Percentiles rank a stretch among this genome's conserved stretches.
phyloP scores from a whole-genome alignment of 35 echinoderm and acorn worm species.

The Acanthaster planci region DNA sequence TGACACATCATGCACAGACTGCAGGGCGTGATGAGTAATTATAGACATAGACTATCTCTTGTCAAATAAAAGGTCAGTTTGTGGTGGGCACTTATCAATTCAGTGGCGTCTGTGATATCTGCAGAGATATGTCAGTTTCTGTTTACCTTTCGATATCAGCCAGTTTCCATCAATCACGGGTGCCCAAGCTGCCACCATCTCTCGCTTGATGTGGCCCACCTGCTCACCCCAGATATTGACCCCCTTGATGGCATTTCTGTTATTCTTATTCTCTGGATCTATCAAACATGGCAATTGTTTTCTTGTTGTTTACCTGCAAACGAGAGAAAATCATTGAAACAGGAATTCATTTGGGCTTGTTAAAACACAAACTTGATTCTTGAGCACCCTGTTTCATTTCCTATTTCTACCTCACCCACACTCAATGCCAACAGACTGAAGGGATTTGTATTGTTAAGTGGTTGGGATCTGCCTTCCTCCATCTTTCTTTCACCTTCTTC shows the following conservation, averaged over 20 bases:
- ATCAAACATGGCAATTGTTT: conserved; percentile 87
- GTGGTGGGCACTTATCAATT: too few species aligned
- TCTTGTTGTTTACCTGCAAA: conserved; percentile 53
- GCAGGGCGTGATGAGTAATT: too few species aligned
- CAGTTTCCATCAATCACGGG: conserved; percentile 76
- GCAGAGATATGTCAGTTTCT: not conserved
- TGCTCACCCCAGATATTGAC: conserved; percentile 73
- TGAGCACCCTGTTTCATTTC: not conserved
- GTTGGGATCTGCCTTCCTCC: too few species aligned
- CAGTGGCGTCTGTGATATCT: too few species aligned
- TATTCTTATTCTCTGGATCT: conserved; percentile 71
- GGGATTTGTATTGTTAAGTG: too few species aligned
- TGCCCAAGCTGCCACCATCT: conserved; percentile 60
- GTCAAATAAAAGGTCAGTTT: too few species aligned
- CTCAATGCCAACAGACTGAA: too few species aligned
- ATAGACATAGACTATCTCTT: too few species aligned
- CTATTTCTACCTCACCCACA: not conserved
- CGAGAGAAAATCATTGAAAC: not conserved
- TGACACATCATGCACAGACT: too few species aligned
- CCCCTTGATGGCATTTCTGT: conserved; percentile 79
- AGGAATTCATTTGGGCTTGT: too few species aligned
- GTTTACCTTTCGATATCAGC: conserved; percentile 87
- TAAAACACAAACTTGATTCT: not conserved
- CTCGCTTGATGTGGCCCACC: conserved; percentile 91
- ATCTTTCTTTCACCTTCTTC: too few species aligned